Percentiles rank a stretch among this genome's conserved stretches.
Conservation (phyloP, 2,113 vertebrate genomes). For the Platanista minor region DNA sequence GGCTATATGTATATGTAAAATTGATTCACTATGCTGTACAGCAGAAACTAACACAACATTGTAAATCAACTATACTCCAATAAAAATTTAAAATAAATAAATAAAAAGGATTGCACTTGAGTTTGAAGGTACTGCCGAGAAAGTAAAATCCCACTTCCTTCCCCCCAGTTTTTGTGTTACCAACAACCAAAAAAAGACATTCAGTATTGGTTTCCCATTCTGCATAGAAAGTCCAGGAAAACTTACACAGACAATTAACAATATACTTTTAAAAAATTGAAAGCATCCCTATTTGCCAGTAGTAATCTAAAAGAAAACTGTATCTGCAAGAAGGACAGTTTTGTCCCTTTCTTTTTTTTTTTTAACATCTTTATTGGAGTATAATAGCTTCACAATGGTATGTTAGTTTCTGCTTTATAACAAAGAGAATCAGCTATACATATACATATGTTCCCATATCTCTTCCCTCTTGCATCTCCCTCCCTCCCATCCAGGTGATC, state of each 20-base stretch:
- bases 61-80: not conserved
- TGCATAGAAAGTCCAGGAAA: not conserved
- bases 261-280: not conserved
- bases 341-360: not conserved
- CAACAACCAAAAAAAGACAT: not conserved
- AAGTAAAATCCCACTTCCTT: not conserved
- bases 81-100: not conserved
- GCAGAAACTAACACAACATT: not conserved
- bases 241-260: not conserved
- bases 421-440: too few relatives aligned
- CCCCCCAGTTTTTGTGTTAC: not conserved
- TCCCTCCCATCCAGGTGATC: too few relatives aligned
- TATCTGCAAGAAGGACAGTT: not conserved
- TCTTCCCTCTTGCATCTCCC: too few relatives aligned
- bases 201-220: not conserved
- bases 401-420: too few relatives aligned
- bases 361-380: too few relatives aligned
- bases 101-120: not conserved
- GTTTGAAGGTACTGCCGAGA: not conserved
- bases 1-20: rapidly evolving
- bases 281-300: not conserved
- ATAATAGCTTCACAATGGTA: too few relatives aligned
- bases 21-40: not conserved
- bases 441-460: too few relatives aligned
- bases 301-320: not conserved